Conservation (phyloP, 2,113 vertebrate genomes). For the Leiothrix lutea region DNA sequence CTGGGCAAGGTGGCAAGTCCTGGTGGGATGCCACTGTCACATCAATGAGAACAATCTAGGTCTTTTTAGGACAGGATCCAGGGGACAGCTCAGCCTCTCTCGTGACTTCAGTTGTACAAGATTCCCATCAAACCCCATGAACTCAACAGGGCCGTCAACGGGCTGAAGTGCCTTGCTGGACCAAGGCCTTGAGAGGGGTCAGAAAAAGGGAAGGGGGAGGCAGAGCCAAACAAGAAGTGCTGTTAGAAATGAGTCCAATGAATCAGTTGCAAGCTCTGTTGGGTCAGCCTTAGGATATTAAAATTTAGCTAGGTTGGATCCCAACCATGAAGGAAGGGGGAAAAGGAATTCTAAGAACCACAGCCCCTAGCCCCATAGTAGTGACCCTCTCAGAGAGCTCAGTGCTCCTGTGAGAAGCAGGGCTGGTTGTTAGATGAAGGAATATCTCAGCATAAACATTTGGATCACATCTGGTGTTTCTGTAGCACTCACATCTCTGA, state of each 20-base stretch:
- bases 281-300: neutral
- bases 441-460: neutral
- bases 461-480: neutral
- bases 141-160: accelerated
- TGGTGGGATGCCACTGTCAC: neutral
- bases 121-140: neutral
- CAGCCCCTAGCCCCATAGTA: neutral
- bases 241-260: neutral
- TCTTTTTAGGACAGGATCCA: neutral
- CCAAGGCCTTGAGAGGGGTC: neutral
- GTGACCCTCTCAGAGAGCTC: neutral
- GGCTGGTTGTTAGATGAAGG: neutral
- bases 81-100: neutral
- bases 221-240: neutral
- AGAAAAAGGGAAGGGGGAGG: neutral
- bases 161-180: neutral
- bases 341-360: neutral
- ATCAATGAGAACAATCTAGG: accelerated
- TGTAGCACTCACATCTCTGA: neutral
- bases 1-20: neutral
- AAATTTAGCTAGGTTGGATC: neutral
- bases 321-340: neutral
- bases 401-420: neutral
- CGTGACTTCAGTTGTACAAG: accelerated
- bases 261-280: neutral